These are phyloP conservation scores for Sardinella longiceps DNA, from an alignment of 2,797 vertebrate species.

Conservation along the genomic window DNA sequence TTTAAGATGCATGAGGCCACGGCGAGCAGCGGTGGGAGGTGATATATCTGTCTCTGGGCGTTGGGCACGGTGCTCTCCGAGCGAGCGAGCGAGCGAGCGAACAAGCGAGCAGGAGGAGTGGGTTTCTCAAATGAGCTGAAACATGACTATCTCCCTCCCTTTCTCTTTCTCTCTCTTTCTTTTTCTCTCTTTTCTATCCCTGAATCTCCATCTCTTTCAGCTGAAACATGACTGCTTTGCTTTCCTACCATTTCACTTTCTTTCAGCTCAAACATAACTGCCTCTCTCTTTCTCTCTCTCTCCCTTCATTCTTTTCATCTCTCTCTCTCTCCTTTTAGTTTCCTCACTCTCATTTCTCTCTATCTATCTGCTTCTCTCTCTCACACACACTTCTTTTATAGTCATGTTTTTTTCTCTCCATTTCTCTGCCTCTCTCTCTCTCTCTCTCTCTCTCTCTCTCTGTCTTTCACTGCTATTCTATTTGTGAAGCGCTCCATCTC, in stretches of 20 bases:
- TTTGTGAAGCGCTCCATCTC: neutral
- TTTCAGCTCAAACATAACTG: neutral
- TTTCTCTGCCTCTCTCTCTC: neutral
- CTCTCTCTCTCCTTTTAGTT: neutral
- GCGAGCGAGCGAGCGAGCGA: no score
- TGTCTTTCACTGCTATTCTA: neutral
- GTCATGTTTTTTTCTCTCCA: no score
- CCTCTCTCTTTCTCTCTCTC: neutral
- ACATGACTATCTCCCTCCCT: constrained; percentile 19
- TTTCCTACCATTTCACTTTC: neutral
- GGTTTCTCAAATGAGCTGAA: constrained; percentile 32
- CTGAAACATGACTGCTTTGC: neutral
- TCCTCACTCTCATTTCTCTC: neutral
- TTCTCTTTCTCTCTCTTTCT: neutral
- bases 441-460: neutral
- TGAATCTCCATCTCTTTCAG: neutral
- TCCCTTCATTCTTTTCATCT: no score
- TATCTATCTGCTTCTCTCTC: no score
- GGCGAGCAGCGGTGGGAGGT: constrained; percentile 65
- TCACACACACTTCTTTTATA: no score
- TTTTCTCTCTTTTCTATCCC: constrained; percentile 19
- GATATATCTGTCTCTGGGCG: constrained; percentile 58
- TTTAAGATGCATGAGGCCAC: constrained; percentile 70
- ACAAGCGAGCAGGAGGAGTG: constrained; percentile 44
- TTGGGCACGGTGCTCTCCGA: constrained; percentile 28